Evolutionary conservation across 2,888 invertebrate genomes (phyloP).

Genomic region (Meliscaeva auricollis): DNA sequence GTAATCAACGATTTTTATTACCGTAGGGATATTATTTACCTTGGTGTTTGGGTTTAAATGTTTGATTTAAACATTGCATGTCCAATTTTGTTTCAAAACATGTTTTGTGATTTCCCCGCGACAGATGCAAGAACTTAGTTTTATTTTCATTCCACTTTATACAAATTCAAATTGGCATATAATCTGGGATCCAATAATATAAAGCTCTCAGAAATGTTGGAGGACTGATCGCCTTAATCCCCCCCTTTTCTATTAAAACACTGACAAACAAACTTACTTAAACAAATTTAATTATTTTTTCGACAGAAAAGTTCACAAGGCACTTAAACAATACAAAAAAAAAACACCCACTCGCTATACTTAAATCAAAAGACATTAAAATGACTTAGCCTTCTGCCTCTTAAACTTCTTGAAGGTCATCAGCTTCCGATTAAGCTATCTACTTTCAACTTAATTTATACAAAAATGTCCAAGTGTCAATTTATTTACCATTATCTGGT

Average conservation of each 20-base stretch:
- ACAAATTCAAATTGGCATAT: too few relatives aligned
- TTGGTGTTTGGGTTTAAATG: background rate
- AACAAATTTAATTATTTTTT: background rate
- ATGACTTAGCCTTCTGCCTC: background rate
- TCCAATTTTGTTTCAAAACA: too few relatives aligned
- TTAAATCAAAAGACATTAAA: background rate
- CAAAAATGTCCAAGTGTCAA: slow-evolving; percentile 21
- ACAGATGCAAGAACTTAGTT: too few relatives aligned
- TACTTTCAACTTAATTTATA: background rate
- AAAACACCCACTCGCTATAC: background rate
- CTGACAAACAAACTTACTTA: background rate
- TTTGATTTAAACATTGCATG: background rate
- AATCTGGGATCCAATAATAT: too few relatives aligned
- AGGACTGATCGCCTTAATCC: too few relatives aligned
- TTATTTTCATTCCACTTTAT: too few relatives aligned
- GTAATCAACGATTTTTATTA: background rate
- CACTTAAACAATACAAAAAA: background rate
- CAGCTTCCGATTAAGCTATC: background rate
- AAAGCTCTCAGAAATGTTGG: too few relatives aligned
- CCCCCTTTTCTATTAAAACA: too few relatives aligned
- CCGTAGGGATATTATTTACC: background rate
- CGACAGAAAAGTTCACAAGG: background rate
- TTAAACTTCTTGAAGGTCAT: slow-evolving; percentile 7
- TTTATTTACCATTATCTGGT: slow-evolving; percentile 23
- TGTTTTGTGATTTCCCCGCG: too few relatives aligned